Conservation (phyloP, 2,797 vertebrate species). For the Cynodonichthys magdalenae region DNA sequence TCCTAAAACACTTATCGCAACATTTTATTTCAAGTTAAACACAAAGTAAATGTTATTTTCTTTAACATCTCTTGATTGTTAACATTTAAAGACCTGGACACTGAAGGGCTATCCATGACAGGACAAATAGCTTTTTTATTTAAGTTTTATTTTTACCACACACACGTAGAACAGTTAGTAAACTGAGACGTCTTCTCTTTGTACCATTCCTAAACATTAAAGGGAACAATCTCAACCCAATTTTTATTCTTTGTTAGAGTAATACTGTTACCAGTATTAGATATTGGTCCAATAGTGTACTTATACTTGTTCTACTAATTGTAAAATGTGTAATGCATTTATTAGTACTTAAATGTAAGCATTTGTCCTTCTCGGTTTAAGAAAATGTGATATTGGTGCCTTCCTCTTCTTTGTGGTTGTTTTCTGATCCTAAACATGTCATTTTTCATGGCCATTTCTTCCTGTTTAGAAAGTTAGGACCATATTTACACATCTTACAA, state of each 20-base stretch:
- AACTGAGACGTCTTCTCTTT: conserved; percentile 25
- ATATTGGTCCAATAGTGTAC: no score
- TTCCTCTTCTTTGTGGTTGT: conserved; percentile 14
- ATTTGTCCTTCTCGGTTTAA: no score
- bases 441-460: conserved; percentile 7
- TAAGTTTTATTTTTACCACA: conserved; percentile 18
- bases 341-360: no score
- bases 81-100: conserved; percentile 65
- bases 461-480: conserved; percentile 14
- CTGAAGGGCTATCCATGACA: conserved; percentile 27
- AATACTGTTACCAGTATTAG: no score
- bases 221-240: conserved; percentile 53
- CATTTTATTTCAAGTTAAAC: conserved; percentile 59
- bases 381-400: no score
- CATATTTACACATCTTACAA: conserved; percentile 22
- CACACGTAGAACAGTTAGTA: conserved; percentile 45
- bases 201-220: conserved; percentile 49
- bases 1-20: conserved; percentile 50
- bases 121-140: conserved; percentile 16
- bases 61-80: conserved; percentile 63
- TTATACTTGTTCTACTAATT: no score
- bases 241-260: background rate
- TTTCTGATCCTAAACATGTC: conserved; percentile 14
- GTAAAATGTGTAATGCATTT: no score
- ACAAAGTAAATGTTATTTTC: conserved; percentile 67